These are phyloP conservation scores for Poeciliopsis turneri DNA, from an alignment of 2,797 vertebrate genomes.

Conservation along the genomic window DNA sequence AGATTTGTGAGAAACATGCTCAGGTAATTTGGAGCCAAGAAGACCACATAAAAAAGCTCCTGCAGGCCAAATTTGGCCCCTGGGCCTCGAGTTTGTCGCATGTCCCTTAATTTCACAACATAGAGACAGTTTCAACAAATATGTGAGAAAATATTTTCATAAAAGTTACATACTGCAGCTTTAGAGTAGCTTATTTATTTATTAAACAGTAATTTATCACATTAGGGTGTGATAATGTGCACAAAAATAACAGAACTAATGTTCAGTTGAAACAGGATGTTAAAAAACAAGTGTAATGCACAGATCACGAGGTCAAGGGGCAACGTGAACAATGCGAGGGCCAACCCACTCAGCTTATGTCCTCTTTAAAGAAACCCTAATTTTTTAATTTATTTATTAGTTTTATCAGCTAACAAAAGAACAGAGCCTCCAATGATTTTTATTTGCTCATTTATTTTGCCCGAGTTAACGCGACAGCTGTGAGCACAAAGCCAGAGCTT, in stretches of 20 bases:
- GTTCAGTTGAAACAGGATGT: not conserved
- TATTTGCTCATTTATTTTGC: not conserved
- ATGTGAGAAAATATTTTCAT: no score
- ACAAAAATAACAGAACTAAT: constrained; percentile 2
- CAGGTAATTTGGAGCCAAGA: no score
- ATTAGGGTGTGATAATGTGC: constrained; percentile 5
- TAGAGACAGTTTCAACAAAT: no score
- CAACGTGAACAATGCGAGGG: not conserved
- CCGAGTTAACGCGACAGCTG: not conserved
- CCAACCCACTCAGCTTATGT: constrained; percentile 9
- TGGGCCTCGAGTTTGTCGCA: no score
- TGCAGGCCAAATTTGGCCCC: no score
- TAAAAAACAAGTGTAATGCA: constrained; percentile 3
- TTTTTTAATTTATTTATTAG: not conserved
- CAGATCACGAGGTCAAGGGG: constrained; percentile 9
- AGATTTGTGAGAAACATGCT: no score
- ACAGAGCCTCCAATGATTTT: not conserved
- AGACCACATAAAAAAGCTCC: no score
- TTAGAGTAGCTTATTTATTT: not conserved
- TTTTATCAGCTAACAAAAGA: not conserved
- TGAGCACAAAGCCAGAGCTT: not conserved
- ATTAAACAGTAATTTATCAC: not conserved
- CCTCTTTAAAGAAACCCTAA: not conserved
- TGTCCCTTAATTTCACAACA: no score
- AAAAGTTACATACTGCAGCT: no score